A percentile compares a stretch with the other conserved stretches of the same genome.
Evolutionary conservation across 1,140 invertebrate genomes (phyloP).

Genomic region (Nasonia giraulti): DNA sequence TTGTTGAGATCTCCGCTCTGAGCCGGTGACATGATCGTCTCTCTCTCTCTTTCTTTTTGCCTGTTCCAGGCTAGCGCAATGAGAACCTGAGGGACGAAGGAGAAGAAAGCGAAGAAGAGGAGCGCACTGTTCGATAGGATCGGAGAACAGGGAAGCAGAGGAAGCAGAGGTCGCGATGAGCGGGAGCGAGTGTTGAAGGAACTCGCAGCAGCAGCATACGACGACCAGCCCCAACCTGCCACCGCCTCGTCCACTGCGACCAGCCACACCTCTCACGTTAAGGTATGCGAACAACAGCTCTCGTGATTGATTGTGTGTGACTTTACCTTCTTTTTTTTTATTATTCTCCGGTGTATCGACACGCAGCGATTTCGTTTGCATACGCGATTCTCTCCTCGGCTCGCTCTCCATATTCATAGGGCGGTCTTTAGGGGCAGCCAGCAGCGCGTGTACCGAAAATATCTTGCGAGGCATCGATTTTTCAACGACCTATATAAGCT

Average conservation of each 20-base stretch:
- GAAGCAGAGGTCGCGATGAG: slow-evolving; percentile 52
- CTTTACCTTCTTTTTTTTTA: neutral
- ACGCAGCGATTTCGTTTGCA: neutral
- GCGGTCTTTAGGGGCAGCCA: too few relatives aligned
- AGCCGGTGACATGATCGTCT: neutral
- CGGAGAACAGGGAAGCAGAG: neutral
- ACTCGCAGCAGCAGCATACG: slow-evolving; percentile 47
- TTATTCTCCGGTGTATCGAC: neutral
- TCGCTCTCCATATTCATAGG: neutral
- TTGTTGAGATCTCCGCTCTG: neutral
- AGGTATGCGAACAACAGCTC: slow-evolving; percentile 54
- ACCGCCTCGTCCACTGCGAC: slow-evolving; percentile 63
- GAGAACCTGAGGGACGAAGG: neutral
- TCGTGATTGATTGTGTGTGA: neutral
- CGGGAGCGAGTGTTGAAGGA: slow-evolving; percentile 59
- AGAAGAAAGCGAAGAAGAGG: neutral
- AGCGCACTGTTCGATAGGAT: neutral
- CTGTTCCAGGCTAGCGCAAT: neutral
- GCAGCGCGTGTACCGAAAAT: neutral
- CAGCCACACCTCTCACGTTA: slow-evolving; percentile 66
- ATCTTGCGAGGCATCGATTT: neutral
- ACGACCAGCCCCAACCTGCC: slow-evolving; percentile 63
- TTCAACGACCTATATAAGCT: neutral
- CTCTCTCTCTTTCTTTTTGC: neutral
- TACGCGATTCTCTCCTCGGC: neutral